Base-by-base conservation (phyloP, 1,140 invertebrate species). In the Drosophila oshimai region DNA sequence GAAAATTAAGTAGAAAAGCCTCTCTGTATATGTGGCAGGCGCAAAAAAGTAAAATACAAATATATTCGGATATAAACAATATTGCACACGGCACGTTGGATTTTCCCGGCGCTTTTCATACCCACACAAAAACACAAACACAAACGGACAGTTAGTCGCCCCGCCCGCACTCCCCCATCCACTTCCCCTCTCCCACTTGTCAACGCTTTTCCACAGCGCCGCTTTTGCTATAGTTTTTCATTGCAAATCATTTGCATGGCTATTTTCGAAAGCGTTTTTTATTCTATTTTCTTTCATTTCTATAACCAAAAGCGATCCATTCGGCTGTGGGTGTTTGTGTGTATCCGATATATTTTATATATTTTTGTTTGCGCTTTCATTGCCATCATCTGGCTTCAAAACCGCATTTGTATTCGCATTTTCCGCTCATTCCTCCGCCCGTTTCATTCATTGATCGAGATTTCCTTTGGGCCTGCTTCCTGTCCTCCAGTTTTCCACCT, bases 61-160 rank as follows among this genome's bases (percentile, higher is more conserved):
- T 73, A 74, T 74, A 74, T 74, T 74, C 69, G 54, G 79, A 90
- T 90, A 89, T 90, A 90, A 90, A 90, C 89, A 90, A 90, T 90
- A 90, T 90, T 90, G 89, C 89, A 90, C 89, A 90, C 89, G 89
- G 89, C 89, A 81, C 89, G 54, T 74, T 28, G 31, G 65, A 50
- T 65, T 57, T 62, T 55, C 71, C 18, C 36, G 46, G 24, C 41
- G 34, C 44, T 36, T 64, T 37, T 46, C 55, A 17, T 17, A 54
- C 77, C 75, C 77, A 81, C 72, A 79, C 65, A 67, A 46, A 61
- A 42, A 39, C 45, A 15, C 47, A 42, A 51, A 34, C 18, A 29
- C 46, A 41, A 24, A 60, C 68, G 46, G 42, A 62, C 78, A 60
- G 34, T 51, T 68, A 64, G 26, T 22, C 72, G 58, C 53, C 44